Conservation (phyloP, 2,797 vertebrate species). For the Eulemur coronatus region DNA sequence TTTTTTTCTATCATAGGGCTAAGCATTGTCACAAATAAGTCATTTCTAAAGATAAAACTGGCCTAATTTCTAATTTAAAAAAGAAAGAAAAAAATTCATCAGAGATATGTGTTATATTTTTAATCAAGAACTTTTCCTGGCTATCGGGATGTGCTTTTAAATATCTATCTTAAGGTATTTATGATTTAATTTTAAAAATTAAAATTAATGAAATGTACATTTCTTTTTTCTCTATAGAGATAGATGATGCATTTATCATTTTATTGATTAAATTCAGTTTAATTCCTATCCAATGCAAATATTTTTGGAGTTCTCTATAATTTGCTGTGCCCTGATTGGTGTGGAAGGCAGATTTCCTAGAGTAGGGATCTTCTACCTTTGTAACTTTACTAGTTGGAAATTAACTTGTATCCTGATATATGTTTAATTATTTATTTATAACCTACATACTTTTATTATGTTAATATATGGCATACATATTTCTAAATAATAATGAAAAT, state of each 20-base stretch:
- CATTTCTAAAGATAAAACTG: not conserved
- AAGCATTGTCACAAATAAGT: not conserved
- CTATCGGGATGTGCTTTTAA: not conserved
- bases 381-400: not conserved
- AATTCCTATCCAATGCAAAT: not conserved
- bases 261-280: not conserved
- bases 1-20: not conserved
- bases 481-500: not conserved
- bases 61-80: not conserved
- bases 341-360: not conserved
- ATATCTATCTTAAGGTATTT: not conserved
- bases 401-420: not conserved
- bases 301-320: not conserved
- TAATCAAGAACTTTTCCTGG: not conserved
- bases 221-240: not conserved
- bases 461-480: not conserved
- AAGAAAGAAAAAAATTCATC: not conserved
- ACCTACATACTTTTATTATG: not conserved
- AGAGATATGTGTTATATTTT: not conserved
- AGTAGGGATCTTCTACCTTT: not conserved
- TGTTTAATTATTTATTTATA: not conserved
- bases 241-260: not conserved
- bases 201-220: not conserved
- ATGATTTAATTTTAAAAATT: not conserved
- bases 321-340: not conserved